A percentile compares a stretch with the other conserved stretches of the same genome.
These are phyloP conservation scores for Calephelis perditalis DNA, from an alignment of 2,888 invertebrate genomes.

Conservation along the genomic window DNA sequence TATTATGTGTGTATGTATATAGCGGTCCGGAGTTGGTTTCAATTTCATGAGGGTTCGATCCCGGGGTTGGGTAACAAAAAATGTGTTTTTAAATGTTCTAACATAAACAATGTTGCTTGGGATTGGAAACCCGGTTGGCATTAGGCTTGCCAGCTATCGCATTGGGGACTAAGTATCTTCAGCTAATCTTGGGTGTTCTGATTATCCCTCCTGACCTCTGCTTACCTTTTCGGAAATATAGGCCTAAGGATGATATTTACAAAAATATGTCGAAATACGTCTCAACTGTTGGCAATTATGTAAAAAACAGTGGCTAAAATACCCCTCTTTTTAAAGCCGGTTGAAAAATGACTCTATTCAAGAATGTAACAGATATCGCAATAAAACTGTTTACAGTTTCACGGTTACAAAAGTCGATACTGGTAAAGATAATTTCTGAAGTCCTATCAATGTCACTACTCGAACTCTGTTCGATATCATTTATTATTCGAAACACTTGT, in stretches of 20 bases:
- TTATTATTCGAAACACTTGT: too few species aligned
- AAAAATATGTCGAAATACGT: too few species aligned
- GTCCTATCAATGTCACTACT: not conserved
- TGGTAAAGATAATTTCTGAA: not conserved
- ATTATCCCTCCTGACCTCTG: not conserved
- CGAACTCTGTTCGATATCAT: too few species aligned
- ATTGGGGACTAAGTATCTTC: not conserved
- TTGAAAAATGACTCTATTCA: not conserved
- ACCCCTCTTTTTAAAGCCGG: not conserved
- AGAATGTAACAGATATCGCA: not conserved
- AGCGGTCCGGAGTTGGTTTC: too few species aligned
- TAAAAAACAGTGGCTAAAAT: not conserved
- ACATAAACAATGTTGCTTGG: too few species aligned
- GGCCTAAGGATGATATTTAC: not conserved
- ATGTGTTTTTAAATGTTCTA: too few species aligned
- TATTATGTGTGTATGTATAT: too few species aligned
- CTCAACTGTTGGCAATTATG: too few species aligned
- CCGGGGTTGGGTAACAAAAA: too few species aligned
- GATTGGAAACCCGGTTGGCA: too few species aligned
- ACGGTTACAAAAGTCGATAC: not conserved
- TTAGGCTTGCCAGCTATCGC: not conserved
- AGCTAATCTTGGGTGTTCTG: not conserved
- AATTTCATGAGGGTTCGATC: too few species aligned
- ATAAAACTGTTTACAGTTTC: conserved; percentile 4
- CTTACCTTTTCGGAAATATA: not conserved